These are phyloP conservation scores for Hystrix cristata DNA, from an alignment of 2,113 vertebrate genomes.

Conservation along the genomic window DNA sequence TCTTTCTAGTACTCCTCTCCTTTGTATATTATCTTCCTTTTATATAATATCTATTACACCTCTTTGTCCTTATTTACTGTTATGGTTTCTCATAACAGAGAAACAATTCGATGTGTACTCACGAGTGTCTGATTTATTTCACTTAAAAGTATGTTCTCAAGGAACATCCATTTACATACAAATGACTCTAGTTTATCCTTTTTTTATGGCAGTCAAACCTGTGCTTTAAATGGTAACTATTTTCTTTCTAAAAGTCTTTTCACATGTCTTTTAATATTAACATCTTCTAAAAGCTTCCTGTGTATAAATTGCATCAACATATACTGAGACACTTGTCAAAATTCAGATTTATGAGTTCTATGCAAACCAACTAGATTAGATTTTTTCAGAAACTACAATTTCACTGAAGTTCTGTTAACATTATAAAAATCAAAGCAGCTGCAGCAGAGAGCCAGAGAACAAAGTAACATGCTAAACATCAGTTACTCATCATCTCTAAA, in stretches of 20 bases:
- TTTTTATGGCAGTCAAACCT: too few species aligned
- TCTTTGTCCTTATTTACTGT: too few species aligned
- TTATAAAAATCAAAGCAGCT: conserved; percentile 4
- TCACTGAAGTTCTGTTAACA: conserved; percentile 33
- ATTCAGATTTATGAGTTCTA: conserved; percentile 30
- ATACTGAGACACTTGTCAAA: not conserved
- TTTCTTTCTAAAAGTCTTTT: conserved; percentile 7
- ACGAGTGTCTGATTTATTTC: too few species aligned
- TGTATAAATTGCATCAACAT: not conserved
- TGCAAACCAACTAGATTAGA: not conserved
- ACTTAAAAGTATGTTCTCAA: too few species aligned
- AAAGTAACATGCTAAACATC: conserved; percentile 29
- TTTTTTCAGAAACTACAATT: conserved; percentile 31
- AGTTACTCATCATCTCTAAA: conserved; percentile 43
- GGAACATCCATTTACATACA: too few species aligned
- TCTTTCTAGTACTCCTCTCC: too few species aligned
- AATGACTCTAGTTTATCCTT: too few species aligned
- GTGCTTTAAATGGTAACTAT: not conserved
- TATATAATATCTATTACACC: too few species aligned
- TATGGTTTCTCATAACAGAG: too few species aligned
- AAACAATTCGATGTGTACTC: too few species aligned
- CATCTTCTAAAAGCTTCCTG: not conserved
- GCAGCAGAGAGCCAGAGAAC: not conserved
- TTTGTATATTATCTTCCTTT: too few species aligned
- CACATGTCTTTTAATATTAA: not conserved